Base-by-base conservation (phyloP, 2,113 vertebrate species). In the Meleagris gallopavo region DNA sequence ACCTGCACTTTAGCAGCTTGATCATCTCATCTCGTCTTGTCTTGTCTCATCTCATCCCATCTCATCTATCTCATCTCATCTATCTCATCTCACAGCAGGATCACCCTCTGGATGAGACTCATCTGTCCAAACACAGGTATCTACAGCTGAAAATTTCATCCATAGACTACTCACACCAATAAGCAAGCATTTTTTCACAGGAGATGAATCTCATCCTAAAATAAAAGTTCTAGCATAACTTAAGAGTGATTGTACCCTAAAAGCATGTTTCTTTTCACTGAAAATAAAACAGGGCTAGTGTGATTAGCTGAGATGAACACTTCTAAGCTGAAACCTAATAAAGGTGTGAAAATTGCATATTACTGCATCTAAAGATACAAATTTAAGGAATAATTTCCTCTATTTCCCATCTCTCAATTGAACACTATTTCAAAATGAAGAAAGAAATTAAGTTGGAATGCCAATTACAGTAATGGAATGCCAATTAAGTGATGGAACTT, bases 381-480 rank as follows among this genome's bases (percentile, higher is more conserved):
- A 91, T 12, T 7, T 46, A 80, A 54, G n/a, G 55, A 73, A 34
- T 36, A 66, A 70, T 80, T 54, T 13, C 34, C 36, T 82, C 38
- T n/a, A 66, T 74, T 88, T 77, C 34, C 69, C 83, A 43, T 10
- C 52, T 89, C 88, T 75, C 25, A 36, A 91, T 82, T 64, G 80
- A 64, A 83, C 64, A 71, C 5, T 2, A 38, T 83, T 91, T 86
- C 87, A 36, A 87, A 91, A 91, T 76, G 3, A 80, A 87, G 54
- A 90, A 17, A 74, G 25, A 76, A 89, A 66, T 92, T 66, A 83
- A 89, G 32, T 22, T 86, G n/a, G 73, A 89, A 80, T 83, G 46
- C 20, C 55, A 22, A 24, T 48, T 48, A 48, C 21, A 22, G 21
- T 48, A 48, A 48, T 24, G 46, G 46, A 48, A 48, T 48, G 46